Base-by-base conservation (phyloP, 2,888 invertebrate species). In the Rhaphigaster nebulosa region DNA sequence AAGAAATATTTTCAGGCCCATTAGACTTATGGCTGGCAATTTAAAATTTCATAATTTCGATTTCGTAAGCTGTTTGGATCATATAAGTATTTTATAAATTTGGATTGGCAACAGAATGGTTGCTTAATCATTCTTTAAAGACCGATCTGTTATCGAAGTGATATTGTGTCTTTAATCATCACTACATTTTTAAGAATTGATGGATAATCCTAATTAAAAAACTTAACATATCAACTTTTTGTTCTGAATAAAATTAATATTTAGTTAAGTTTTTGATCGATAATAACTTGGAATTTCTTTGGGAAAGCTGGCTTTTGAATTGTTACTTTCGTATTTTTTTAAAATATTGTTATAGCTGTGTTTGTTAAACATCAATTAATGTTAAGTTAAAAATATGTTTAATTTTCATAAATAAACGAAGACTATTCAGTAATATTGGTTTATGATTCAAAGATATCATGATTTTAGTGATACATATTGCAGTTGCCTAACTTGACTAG, bases 401-500 rank as follows among this genome's bases (percentile, higher is more conserved):
- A 65, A 29, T 29, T 29, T 70, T 26, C 0, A 13, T 65, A 65
- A 65, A n/a, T 60, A n/a, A 65, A 29, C 29, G 29, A 29, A 3
- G 18, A 65, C 1, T 65, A 65, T 70, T 34, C 34, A 18, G 70
- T 8, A 70, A 70, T 18, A 70, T 70, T 5, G 23, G 20, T 34
- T 34, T 34, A 70, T 70, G 70, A 8, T 34, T 70, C n/a, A 26
- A 8, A 12, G 5, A 10, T 60, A 4, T 15, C 3, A 56, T n/a
- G 26, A 34, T 76, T 76, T 41, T 80, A 80, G 41, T 80, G 26
- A 84, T 20, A 84, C 15, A 26, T 45, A 84, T 26, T 45, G 41
- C 26, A 84, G 84, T 84, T 84, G 84, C 45, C 26, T 12, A 84
- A 84, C 84, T 84, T 84, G 84, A 38, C 26, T 41, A 45, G n/a